A percentile compares a stretch with the other conserved stretches of the same genome.
These are phyloP conservation scores for Sarcoramphus papa DNA, from an alignment of 2,797 vertebrate species.

Conservation along the genomic window DNA sequence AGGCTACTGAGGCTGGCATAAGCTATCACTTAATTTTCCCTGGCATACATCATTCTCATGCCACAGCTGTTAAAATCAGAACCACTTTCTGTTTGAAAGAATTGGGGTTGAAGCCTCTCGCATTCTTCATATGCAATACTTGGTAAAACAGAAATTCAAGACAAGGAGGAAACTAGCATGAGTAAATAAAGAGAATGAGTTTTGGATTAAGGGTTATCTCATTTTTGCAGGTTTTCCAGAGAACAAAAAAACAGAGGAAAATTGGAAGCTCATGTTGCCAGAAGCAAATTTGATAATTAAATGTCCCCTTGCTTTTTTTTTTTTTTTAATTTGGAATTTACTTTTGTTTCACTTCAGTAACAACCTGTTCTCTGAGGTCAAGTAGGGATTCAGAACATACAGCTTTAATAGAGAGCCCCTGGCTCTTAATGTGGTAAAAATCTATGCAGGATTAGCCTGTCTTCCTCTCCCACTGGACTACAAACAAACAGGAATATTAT, in stretches of 20 bases:
- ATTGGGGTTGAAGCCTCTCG: background rate
- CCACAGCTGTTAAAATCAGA: background rate
- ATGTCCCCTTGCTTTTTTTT: background rate
- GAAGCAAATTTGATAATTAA: conserved; percentile 13
- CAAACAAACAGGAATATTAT: background rate
- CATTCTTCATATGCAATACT: background rate
- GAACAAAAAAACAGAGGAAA: background rate
- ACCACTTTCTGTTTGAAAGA: background rate
- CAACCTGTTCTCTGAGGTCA: background rate
- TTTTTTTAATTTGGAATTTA: background rate
- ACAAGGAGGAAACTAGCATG: background rate
- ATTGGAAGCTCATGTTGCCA: background rate
- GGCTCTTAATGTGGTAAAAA: background rate
- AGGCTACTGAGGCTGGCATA: background rate
- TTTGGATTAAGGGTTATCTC: conserved; percentile 37
- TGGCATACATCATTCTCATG: background rate
- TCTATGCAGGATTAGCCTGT: background rate
- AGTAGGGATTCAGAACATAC: background rate
- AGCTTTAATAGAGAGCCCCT: background rate
- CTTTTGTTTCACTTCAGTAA: background rate
- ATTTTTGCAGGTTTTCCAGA: conserved; percentile 12
- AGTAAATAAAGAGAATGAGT: conserved; percentile 5
- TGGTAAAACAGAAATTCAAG: background rate
- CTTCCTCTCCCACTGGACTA: background rate
- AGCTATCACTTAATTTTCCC: background rate